Evolutionary conservation across 2,797 vertebrate genomes (phyloP).

Genomic region (Glyptemys insculpta): DNA sequence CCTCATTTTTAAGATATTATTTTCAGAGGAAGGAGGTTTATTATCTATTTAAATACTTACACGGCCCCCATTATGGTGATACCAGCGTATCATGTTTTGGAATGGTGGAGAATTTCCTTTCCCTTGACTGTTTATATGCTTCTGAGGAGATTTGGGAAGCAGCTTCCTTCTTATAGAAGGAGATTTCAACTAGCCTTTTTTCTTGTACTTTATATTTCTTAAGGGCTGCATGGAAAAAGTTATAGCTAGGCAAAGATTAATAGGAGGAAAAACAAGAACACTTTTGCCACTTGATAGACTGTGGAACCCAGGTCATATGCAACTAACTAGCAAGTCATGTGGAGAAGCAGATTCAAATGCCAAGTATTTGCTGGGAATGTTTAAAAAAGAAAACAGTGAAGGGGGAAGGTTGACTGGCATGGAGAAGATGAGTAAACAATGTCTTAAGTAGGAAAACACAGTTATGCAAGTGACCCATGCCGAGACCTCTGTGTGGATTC

Average conservation of each 20-base stretch:
- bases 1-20: neutral
- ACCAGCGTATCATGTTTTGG: neutral
- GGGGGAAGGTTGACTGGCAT: neutral
- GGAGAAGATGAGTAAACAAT: neutral
- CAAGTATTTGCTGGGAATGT: neutral
- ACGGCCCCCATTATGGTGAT: neutral
- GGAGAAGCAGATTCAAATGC: neutral
- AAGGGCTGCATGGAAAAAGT: conserved; percentile 13
- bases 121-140: fast-evolving
- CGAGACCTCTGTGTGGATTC: conserved; percentile 26
- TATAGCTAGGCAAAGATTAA: conserved; percentile 1
- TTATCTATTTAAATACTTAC: neutral
- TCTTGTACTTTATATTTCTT: neutral
- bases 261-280: neutral
- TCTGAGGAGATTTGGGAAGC: neutral
- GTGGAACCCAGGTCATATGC: conserved; percentile 2
- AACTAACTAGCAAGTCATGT: conserved; percentile 10
- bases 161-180: neutral
- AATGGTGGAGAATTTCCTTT: neutral
- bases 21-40: neutral
- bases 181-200: neutral
- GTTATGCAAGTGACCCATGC: conserved; percentile 60
- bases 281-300: neutral
- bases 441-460: conserved; percentile 55
- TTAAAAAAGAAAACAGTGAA: neutral